A percentile compares a stretch with the other conserved stretches of the same genome.
phyloP scores from a whole-genome alignment of 2,113 vertebrate genomes.

The Oostethus manadensis region DNA sequence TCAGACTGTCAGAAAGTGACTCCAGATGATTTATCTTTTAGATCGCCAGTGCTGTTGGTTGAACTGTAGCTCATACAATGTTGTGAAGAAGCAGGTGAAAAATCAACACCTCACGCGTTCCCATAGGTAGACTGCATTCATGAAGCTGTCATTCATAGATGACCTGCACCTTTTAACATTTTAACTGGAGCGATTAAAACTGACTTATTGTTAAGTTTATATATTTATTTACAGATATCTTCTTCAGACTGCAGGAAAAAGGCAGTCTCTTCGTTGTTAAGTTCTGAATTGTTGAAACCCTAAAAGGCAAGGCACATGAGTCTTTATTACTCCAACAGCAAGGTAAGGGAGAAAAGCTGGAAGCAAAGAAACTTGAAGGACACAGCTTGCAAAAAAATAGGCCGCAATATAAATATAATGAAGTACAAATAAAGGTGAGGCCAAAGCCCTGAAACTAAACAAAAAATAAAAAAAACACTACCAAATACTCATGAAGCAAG shows the following conservation, averaged over 20 bases:
- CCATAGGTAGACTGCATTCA: neutral
- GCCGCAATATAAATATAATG: too few relatives aligned
- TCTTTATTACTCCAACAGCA: too few relatives aligned
- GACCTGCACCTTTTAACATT: constrained; percentile 26
- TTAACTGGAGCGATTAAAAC: constrained; percentile 29
- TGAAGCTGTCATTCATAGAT: constrained; percentile 15
- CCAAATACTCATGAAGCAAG: too few relatives aligned
- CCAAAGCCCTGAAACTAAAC: too few relatives aligned
- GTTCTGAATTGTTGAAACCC: constrained; percentile 14
- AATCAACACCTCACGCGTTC: constrained; percentile 32
- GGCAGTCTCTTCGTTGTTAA: constrained; percentile 41
- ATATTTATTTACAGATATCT: constrained; percentile 49
- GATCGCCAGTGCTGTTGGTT: constrained; percentile 49
- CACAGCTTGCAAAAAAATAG: too few relatives aligned
- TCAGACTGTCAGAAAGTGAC: constrained; percentile 52
- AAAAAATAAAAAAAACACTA: too few relatives aligned
- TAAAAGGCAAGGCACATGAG: too few relatives aligned
- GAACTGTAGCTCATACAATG: constrained; percentile 35
- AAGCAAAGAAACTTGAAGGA: too few relatives aligned
- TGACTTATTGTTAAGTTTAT: neutral
- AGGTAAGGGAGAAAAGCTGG: too few relatives aligned
- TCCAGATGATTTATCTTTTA: constrained; percentile 61
- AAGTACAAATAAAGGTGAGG: too few relatives aligned
- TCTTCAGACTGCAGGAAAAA: constrained; percentile 42
- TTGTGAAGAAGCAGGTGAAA: constrained; percentile 46